Conservation (phyloP, 2,797 vertebrate species). For the Smutsia gigantea region DNA sequence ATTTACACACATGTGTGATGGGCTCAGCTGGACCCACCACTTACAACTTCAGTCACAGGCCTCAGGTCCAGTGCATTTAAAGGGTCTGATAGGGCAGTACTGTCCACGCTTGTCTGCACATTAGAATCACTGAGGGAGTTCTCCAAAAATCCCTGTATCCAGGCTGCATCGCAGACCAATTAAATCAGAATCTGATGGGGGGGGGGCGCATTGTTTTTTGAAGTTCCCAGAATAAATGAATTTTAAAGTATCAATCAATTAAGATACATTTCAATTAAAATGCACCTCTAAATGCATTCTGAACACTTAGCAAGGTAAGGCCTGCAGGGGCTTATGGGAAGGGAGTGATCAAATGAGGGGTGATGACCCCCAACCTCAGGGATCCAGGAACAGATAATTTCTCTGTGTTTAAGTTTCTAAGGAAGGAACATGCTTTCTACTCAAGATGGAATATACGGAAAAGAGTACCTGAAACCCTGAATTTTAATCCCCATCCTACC, state of each 20-base stretch:
- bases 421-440: background rate
- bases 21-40: conserved; percentile 64
- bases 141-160: background rate
- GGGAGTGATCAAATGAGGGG: background rate
- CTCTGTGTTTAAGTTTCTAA: background rate
- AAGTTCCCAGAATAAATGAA: background rate
- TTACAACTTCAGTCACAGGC: conserved; percentile 51
- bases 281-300: background rate
- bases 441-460: background rate
- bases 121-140: background rate
- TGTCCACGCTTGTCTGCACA: background rate
- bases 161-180: background rate
- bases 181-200: background rate
- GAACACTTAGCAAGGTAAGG: background rate
- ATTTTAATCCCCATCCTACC: background rate
- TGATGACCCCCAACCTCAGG: background rate
- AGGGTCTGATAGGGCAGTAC: background rate
- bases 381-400: background rate
- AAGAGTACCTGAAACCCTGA: background rate
- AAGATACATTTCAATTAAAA: background rate
- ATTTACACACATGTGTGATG: conserved; percentile 77
- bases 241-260: background rate
- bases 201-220: background rate
- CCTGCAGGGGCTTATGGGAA: background rate
- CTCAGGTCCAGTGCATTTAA: background rate